phyloP scores from a whole-genome alignment of 2,888 invertebrate genomes.

The Eustalomyia histrio region DNA sequence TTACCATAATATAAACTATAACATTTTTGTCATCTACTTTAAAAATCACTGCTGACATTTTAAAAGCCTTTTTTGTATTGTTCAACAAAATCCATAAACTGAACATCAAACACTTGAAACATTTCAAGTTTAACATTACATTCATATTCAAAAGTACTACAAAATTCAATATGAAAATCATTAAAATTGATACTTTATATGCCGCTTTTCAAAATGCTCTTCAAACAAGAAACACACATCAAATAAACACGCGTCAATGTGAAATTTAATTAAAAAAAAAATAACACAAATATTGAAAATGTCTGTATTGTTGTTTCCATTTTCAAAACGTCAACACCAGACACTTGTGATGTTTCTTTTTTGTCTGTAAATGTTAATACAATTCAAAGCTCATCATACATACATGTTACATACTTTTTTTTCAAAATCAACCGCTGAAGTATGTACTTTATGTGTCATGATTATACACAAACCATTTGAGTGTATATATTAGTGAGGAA shows the following conservation, averaged over 20 bases:
- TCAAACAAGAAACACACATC: neutral
- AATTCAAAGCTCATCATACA: neutral
- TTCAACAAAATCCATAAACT: neutral
- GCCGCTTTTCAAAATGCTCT: neutral
- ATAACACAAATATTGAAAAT: conserved; percentile 38
- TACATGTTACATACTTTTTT: neutral
- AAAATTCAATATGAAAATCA: neutral
- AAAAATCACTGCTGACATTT: neutral
- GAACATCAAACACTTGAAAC: neutral
- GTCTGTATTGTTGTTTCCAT: neutral
- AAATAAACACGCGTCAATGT: conserved; percentile 29
- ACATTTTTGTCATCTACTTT: too few relatives aligned
- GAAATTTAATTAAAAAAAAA: conserved; percentile 52
- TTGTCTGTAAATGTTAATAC: neutral
- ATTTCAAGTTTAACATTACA: neutral
- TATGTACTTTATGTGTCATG: conserved; percentile 19
- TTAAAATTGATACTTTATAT: neutral
- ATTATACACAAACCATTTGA: neutral
- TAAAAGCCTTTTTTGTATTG: neutral
- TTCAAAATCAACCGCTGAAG: conserved; percentile 1
- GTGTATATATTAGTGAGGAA: too few relatives aligned
- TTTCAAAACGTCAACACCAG: neutral
- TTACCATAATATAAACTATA: too few relatives aligned
- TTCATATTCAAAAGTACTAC: neutral
- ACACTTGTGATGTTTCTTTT: neutral